Evolutionary conservation across 2,888 invertebrate species (phyloP).

Genomic region (Caenorhabditis angaria): DNA sequence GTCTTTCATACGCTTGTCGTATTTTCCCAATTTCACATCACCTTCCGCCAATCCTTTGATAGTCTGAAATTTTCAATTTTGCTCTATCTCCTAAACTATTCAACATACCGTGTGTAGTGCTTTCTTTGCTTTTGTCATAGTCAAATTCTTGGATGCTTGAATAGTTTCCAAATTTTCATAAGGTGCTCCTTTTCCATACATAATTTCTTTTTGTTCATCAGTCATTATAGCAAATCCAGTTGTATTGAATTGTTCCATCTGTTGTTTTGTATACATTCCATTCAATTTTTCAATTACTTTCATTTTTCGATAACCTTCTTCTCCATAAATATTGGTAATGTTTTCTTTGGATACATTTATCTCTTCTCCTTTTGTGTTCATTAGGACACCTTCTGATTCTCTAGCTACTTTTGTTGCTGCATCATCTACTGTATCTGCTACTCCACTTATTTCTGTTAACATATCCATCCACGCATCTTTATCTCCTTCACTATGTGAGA

Average conservation of each 20-base stretch:
- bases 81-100: neutral
- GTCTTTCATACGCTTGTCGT: constrained; percentile 42
- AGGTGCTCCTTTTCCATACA: constrained; percentile 61
- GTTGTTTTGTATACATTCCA: constrained; percentile 45
- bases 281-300: constrained; percentile 59
- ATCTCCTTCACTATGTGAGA: constrained; percentile 14
- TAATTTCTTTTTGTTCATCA: constrained; percentile 49
- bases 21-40: constrained; percentile 28
- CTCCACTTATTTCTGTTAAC: constrained; percentile 35
- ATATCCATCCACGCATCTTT: constrained; percentile 34
- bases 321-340: constrained; percentile 42
- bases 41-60: constrained; percentile 38
- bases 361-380: constrained; percentile 30
- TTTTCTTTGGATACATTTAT: constrained; percentile 65
- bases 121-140: constrained; percentile 19
- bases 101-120: constrained; percentile 22
- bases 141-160: constrained; percentile 31
- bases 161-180: constrained; percentile 26
- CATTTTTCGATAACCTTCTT: constrained; percentile 55
- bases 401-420: constrained; percentile 8
- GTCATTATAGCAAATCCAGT: constrained; percentile 62
- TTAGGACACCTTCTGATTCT: neutral
- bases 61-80: constrained; percentile 12
- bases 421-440: constrained; percentile 31
- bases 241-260: constrained; percentile 58